phyloP scores from a whole-genome alignment of 1,140 invertebrate species.

The Pseudomyrmex dendroicus region DNA sequence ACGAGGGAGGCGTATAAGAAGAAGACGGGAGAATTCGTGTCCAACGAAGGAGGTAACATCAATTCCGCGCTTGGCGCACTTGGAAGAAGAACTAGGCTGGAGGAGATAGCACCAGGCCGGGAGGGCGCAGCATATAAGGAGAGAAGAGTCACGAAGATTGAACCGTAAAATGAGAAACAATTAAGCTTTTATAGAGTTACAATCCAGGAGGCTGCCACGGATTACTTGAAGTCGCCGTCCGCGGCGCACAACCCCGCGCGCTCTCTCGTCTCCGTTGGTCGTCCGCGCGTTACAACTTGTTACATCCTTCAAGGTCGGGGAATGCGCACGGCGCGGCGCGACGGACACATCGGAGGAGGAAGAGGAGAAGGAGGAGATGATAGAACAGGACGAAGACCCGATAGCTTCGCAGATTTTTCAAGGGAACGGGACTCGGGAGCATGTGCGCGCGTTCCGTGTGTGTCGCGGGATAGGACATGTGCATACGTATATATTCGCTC shows the following conservation, averaged over 20 bases:
- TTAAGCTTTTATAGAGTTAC: conserved; percentile 82
- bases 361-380: conserved; percentile 62
- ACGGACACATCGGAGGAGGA: conserved; percentile 12
- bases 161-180: conserved; percentile 82
- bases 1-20: conserved; percentile 39
- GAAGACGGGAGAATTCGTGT: conserved; percentile 37
- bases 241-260: conserved; percentile 27
- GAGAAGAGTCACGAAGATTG: conserved; percentile 75
- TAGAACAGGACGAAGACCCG: conserved; percentile 66
- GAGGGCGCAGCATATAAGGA: conserved; percentile 70
- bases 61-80: conserved; percentile 18
- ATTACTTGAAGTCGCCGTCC: conserved; percentile 35
- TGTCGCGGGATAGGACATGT: conserved; percentile 8
- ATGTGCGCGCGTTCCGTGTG: not conserved
- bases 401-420: conserved; percentile 71
- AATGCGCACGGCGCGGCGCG: conserved; percentile 57
- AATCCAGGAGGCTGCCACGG: conserved; percentile 70
- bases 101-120: conserved; percentile 41
- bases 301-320: conserved; percentile 79
- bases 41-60: conserved; percentile 33
- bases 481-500: not conserved
- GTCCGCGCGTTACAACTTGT: conserved; percentile 78
- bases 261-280: conserved; percentile 59
- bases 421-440: conserved; percentile 37
- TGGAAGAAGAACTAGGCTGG: conserved; percentile 36